Percentiles rank a stretch among this genome's conserved stretches.
These are phyloP conservation scores for Physeter macrocephalus DNA, from an alignment of 2,113 vertebrate genomes.

Conservation along the genomic window DNA sequence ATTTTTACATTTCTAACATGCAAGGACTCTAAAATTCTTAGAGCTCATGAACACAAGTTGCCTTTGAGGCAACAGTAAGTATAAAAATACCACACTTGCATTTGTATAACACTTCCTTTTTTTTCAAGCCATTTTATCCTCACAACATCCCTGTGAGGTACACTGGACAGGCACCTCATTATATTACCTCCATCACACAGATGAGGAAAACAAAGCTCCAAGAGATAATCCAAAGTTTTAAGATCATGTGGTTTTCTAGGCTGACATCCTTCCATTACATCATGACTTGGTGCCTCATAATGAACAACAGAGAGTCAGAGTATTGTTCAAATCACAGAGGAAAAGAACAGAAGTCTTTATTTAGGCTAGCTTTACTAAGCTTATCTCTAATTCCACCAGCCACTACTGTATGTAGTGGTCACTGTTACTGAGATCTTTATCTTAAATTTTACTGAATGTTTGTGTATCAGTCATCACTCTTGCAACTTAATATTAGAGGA, in stretches of 20 bases:
- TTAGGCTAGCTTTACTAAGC: neutral
- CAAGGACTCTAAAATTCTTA: conserved; percentile 46
- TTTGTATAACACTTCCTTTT: conserved; percentile 53
- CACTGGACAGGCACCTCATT: conserved; percentile 61
- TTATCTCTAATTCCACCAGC: conserved; percentile 20
- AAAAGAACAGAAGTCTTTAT: conserved; percentile 23
- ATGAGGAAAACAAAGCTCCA: conserved; percentile 26
- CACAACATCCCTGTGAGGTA: conserved; percentile 74
- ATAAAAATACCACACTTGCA: conserved; percentile 68
- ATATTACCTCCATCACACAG: conserved; percentile 30
- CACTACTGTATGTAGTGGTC: neutral
- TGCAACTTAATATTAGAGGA: conserved; percentile 33
- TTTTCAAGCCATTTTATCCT: conserved; percentile 55
- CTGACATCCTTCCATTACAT: conserved; percentile 17
- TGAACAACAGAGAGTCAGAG: conserved; percentile 7
- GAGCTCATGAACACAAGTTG: conserved; percentile 45
- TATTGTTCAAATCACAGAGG: conserved; percentile 4
- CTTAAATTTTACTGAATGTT: conserved; percentile 11
- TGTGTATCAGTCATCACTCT: neutral
- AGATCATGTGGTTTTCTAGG: conserved; percentile 17
- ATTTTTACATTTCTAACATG: conserved; percentile 57
- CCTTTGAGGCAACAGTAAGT: conserved; percentile 53
- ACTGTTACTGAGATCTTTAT: neutral
- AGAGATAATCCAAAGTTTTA: conserved; percentile 35
- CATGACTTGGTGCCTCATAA: conserved; percentile 1